Evolutionary conservation across 2,113 vertebrate genomes (phyloP).

Genomic region (Podiceps cristatus): DNA sequence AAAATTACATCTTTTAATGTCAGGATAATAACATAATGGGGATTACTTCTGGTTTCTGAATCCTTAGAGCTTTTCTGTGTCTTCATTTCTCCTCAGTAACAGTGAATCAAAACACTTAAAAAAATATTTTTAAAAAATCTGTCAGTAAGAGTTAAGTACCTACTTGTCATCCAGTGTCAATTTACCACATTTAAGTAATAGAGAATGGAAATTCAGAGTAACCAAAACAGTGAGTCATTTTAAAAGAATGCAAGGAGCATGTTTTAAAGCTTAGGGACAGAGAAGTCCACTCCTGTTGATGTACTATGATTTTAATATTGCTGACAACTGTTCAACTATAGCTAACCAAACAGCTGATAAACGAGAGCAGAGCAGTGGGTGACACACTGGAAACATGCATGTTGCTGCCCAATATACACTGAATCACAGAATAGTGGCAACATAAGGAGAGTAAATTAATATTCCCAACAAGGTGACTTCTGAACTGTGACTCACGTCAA

Average conservation of each 20-base stretch:
- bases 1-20: too few species aligned
- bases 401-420: not conserved
- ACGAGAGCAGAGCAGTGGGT: not conserved
- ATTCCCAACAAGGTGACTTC: not conserved
- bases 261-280: not conserved
- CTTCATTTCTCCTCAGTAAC: not conserved
- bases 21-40: not conserved
- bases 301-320: not conserved
- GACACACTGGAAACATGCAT: not conserved
- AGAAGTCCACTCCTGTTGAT: not conserved
- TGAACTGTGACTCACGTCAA: not conserved
- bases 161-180: not conserved
- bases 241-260: not conserved
- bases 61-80: not conserved
- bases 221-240: not conserved
- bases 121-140: not conserved
- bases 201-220: not conserved
- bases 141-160: not conserved
- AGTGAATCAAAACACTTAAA: not conserved
- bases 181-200: not conserved
- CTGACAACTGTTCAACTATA: not conserved
- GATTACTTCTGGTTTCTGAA: not conserved
- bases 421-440: not conserved
- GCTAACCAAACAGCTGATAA: not conserved
- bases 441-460: not conserved